These are phyloP conservation scores for Melitaea cinxia DNA, from an alignment of 1,140 invertebrate genomes.

Conservation along the genomic window DNA sequence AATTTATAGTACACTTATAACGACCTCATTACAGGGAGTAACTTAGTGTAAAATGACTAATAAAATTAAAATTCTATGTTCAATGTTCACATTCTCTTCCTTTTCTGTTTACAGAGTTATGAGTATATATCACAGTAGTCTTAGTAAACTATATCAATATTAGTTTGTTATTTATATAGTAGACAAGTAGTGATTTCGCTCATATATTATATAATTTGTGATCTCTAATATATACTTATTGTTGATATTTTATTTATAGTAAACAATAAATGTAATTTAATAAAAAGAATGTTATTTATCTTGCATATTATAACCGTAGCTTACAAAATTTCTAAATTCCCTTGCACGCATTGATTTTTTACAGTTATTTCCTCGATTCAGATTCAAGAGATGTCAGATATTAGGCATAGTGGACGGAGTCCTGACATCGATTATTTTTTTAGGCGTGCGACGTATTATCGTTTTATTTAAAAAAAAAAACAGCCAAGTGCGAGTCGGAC, in stretches of 20 bases:
- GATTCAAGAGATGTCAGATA: too few species aligned
- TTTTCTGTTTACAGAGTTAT: neutral
- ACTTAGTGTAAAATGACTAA: neutral
- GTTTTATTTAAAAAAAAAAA: too few species aligned
- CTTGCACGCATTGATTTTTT: too few species aligned
- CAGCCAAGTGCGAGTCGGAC: too few species aligned
- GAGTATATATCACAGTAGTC: neutral
- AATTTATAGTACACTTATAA: constrained; percentile 2
- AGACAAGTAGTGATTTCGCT: constrained; percentile 26
- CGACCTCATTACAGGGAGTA: constrained; percentile 3
- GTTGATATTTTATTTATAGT: constrained; percentile 39
- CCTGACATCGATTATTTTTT: too few species aligned
- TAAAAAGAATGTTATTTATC: constrained; percentile 2
- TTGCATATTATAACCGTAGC: neutral
- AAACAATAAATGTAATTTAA: constrained; percentile 32
- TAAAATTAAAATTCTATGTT: neutral
- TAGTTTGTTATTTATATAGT: constrained; percentile 16
- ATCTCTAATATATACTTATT: constrained; percentile 59
- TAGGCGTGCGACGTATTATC: too few species aligned
- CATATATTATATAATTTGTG: constrained; percentile 45
- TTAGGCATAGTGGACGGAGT: too few species aligned
- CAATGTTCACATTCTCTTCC: neutral
- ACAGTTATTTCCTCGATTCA: too few species aligned
- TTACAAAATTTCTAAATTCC: too few species aligned
- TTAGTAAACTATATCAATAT: neutral